Percentiles rank a stretch among this genome's conserved stretches.
phyloP scores from a whole-genome alignment of 1,140 invertebrate genomes.

The Gryllus bimaculatus region DNA sequence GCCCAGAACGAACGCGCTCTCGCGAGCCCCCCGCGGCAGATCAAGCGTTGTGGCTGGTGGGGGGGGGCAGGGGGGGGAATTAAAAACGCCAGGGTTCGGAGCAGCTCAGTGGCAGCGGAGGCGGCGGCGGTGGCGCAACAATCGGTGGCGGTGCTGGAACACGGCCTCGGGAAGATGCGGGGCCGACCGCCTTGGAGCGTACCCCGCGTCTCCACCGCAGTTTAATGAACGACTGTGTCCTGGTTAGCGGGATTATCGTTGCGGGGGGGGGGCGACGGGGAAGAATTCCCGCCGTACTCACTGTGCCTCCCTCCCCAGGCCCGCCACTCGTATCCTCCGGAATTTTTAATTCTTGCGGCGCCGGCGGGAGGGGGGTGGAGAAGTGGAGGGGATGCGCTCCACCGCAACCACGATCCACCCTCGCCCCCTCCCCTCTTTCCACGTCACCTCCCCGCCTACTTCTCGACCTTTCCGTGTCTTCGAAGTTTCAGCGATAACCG shows the following conservation, averaged over 20 bases:
- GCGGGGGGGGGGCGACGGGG: background rate
- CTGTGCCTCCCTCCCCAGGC: no score
- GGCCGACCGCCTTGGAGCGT: no score
- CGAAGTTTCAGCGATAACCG: background rate
- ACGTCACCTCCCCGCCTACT: background rate
- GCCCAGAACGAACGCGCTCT: no score
- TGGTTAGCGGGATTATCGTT: background rate
- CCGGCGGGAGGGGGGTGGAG: no score
- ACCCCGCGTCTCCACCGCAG: background rate
- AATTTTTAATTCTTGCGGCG: background rate
- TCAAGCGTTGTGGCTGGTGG: no score
- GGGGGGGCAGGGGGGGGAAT: background rate
- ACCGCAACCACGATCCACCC: no score
- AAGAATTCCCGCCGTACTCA: background rate
- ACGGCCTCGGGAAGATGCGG: background rate
- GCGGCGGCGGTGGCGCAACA: no score
- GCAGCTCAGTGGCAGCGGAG: no score
- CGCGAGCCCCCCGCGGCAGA: no score
- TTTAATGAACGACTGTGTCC: background rate
- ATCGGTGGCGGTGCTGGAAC: background rate
- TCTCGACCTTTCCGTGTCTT: background rate
- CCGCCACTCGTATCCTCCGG: no score
- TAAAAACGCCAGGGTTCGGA: background rate
- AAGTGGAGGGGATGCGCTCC: no score
- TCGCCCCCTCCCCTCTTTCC: background rate